Conservation (phyloP, 2,113 vertebrate genomes). For the Antigone vipio region DNA sequence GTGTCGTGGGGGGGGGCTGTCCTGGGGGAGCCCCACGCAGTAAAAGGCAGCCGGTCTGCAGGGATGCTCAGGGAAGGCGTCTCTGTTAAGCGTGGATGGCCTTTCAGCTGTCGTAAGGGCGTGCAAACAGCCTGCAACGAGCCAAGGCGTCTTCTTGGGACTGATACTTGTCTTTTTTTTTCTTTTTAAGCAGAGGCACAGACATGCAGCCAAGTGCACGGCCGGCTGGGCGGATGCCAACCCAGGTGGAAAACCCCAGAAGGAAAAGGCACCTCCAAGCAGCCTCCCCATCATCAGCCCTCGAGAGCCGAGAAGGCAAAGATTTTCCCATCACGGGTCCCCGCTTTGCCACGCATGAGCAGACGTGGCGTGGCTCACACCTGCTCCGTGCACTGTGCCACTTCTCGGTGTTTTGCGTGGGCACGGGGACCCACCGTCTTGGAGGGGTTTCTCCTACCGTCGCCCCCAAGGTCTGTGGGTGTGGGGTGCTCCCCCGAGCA, state of each 20-base stretch:
- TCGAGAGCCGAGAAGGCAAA: background rate
- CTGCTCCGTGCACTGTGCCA: accelerated
- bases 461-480: background rate
- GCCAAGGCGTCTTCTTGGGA: background rate
- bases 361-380: background rate
- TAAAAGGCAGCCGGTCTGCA: background rate
- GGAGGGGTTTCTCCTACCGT: accelerated
- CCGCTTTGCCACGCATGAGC: accelerated
- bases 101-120: background rate
- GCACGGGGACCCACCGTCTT: accelerated
- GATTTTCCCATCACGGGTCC: accelerated
- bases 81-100: background rate
- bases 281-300: background rate
- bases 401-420: accelerated
- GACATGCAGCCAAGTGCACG: accelerated
- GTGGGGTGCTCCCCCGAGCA: background rate
- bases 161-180: background rate
- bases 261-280: background rate
- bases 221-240: accelerated
- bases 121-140: background rate
- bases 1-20: background rate
- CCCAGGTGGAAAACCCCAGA: background rate
- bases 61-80: background rate
- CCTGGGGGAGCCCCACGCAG: background rate
- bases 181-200: background rate